These are phyloP conservation scores for Mantis religiosa DNA, from an alignment of 2,888 invertebrate genomes.

Conservation along the genomic window DNA sequence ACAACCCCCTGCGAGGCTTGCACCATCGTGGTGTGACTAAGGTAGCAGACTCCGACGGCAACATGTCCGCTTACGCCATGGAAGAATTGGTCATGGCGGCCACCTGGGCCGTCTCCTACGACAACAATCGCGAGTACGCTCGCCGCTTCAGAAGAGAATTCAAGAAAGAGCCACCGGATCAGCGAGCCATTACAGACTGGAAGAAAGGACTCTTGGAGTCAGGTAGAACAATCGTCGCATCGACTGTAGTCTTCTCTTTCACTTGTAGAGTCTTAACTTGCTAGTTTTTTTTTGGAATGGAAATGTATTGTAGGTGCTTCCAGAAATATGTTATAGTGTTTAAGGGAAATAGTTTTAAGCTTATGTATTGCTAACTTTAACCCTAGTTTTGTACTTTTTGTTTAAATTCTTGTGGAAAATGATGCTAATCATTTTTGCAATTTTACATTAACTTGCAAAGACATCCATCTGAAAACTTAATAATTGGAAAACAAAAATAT, in stretches of 20 bases:
- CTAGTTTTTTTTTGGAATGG: not conserved
- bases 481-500: no score
- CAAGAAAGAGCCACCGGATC: not conserved
- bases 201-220: not conserved
- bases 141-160: not conserved
- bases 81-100: not conserved
- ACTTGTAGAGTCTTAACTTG: not conserved
- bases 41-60: not conserved
- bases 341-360: not conserved
- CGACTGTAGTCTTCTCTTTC: not conserved
- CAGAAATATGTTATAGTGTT: not conserved
- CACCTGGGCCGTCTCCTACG: slow-evolving; percentile 1
- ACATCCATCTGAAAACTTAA: no score
- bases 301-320: not conserved
- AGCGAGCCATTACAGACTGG: not conserved
- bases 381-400: not conserved
- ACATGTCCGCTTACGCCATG: not conserved
- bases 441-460: no score
- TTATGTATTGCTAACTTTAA: not conserved
- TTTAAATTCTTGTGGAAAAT: no score
- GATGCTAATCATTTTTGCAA: no score
- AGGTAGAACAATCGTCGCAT: not conserved
- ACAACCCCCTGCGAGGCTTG: not conserved
- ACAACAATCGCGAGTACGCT: not conserved
- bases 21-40: not conserved